Evolutionary conservation across 2,113 vertebrate genomes (phyloP).

Genomic region (Otocyon megalotis): DNA sequence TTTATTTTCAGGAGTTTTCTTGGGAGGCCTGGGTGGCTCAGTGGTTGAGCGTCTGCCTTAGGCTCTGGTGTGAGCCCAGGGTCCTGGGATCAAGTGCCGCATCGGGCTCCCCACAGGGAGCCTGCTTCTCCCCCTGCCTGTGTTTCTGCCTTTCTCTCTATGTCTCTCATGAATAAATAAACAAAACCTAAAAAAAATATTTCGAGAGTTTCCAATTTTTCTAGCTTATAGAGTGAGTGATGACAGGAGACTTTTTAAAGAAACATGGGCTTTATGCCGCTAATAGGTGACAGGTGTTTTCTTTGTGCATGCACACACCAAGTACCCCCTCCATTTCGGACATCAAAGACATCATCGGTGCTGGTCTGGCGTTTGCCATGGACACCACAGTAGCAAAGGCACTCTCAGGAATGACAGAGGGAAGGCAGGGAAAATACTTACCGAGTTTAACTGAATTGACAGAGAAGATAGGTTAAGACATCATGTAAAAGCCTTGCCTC

Average conservation of each 20-base stretch:
- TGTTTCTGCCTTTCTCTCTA: no score
- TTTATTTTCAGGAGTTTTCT: no score
- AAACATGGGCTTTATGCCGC: not conserved
- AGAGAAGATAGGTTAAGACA: not conserved
- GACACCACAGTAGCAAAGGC: accelerated
- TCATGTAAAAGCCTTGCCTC: not conserved
- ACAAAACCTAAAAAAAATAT: no score
- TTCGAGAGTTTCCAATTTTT: not conserved
- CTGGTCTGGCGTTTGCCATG: accelerated
- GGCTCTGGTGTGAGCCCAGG: no score
- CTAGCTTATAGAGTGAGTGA: no score
- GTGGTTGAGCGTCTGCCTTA: no score
- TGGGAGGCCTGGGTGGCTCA: no score
- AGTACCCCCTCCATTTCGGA: accelerated
- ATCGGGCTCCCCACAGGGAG: no score
- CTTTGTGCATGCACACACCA: accelerated
- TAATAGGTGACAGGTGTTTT: accelerated
- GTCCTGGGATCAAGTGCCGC: no score
- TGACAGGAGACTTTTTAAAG: not conserved
- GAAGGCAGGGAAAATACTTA: accelerated
- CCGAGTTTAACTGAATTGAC: accelerated
- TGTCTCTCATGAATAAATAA: no score
- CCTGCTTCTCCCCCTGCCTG: no score
- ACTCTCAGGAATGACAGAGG: accelerated
- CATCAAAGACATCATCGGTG: accelerated